Evolutionary conservation across 2,888 invertebrate genomes (phyloP).

Genomic region (Phasia obesa): DNA sequence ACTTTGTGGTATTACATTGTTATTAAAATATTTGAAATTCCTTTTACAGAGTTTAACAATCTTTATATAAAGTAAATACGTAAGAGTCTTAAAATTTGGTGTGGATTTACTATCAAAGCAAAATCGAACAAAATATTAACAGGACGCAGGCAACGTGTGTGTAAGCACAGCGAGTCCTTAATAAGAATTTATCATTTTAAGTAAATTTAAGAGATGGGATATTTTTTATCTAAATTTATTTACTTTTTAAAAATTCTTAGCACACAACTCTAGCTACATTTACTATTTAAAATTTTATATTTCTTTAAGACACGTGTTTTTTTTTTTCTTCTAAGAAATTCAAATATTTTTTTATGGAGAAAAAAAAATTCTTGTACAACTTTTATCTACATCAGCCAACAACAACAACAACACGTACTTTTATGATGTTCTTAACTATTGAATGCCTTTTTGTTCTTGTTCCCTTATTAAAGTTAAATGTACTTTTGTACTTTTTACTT

Average conservation of each 20-base stretch:
- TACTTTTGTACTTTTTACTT: constrained; percentile 22
- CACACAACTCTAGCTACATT: background rate
- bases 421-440: constrained; percentile 25
- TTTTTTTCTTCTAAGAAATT: constrained; percentile 6
- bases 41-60: too few species aligned
- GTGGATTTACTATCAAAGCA: too few species aligned
- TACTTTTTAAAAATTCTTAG: background rate
- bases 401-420: constrained; percentile 34
- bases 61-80: too few species aligned
- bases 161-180: too few species aligned
- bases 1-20: too few species aligned
- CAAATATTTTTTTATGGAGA: constrained; percentile 1
- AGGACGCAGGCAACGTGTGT: too few species aligned
- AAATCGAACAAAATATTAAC: too few species aligned
- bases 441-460: constrained; percentile 22
- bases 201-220: too few species aligned
- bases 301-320: constrained; percentile 20
- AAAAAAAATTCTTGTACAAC: background rate
- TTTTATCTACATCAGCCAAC: constrained; percentile 50
- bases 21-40: too few species aligned
- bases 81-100: too few species aligned
- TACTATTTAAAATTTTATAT: background rate
- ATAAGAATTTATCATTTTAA: too few species aligned
- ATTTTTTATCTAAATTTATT: too few species aligned
- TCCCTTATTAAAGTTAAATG: background rate